These are phyloP conservation scores for Drosophila birchii DNA, from an alignment of 2,888 invertebrate species.

Conservation along the genomic window DNA sequence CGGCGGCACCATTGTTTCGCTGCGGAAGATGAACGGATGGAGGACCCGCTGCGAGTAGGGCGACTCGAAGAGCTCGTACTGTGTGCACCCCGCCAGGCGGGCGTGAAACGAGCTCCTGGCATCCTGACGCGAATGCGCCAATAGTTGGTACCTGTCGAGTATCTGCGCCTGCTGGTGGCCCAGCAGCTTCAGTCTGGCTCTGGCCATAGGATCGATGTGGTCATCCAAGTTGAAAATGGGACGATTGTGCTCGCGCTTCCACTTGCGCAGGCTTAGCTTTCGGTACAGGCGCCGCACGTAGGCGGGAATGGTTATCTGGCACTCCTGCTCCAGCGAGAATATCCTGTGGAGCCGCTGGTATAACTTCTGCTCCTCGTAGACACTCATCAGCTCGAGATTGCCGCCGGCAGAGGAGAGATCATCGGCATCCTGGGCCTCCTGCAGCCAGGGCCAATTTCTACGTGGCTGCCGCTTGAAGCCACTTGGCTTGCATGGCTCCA, in stretches of 20 bases:
- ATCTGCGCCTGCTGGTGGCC: constrained; percentile 65
- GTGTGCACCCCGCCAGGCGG: constrained; percentile 86
- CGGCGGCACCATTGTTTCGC: constrained; percentile 87
- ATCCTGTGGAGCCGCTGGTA: constrained; percentile 77
- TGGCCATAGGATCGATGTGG: constrained; percentile 55
- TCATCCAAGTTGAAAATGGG: constrained; percentile 87
- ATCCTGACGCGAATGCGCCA: constrained; percentile 66
- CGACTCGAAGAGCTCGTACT: constrained; percentile 87
- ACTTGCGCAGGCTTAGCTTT: constrained; percentile 87
- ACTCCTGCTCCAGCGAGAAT: constrained; percentile 67
- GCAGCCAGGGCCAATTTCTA: constrained; percentile 85
- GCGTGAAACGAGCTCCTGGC: constrained; percentile 84
- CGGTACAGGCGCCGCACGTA: constrained; percentile 86
- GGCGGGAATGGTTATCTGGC: constrained; percentile 77
- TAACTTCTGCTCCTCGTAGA: constrained; percentile 82
- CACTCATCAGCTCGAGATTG: constrained; percentile 78
- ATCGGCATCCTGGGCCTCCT: constrained; percentile 50
- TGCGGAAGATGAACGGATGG: constrained; percentile 93
- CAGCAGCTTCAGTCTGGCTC: constrained; percentile 39
- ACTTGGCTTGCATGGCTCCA: constrained; percentile 79
- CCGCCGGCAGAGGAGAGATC: constrained; percentile 32
- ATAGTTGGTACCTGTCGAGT: constrained; percentile 83
- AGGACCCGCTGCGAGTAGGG: constrained; percentile 90
- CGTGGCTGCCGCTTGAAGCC: constrained; percentile 82
- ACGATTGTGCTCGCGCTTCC: constrained; percentile 86